These are phyloP conservation scores for Heliconius congener DNA, from an alignment of 1,140 invertebrate genomes.

Conservation along the genomic window DNA sequence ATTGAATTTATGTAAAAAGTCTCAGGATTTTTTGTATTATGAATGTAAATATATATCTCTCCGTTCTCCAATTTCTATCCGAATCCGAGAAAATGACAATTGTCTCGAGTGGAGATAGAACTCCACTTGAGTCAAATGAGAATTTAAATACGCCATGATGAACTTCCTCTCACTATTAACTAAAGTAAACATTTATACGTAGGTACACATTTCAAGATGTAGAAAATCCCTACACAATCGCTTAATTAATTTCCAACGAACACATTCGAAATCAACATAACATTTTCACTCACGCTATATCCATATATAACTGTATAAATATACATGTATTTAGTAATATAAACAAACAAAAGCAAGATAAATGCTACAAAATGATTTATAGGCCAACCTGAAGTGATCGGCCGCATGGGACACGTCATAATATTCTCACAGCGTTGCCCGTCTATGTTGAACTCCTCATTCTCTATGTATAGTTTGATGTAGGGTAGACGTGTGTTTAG, in stretches of 20 bases:
- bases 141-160: no score
- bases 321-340: not conserved
- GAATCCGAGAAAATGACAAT: no score
- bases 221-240: not conserved
- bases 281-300: not conserved
- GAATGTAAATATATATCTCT: no score
- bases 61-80: no score
- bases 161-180: no score
- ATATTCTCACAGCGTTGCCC: slow-evolving; percentile 96
- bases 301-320: not conserved
- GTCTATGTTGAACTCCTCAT: slow-evolving; percentile 96
- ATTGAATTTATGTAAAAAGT: no score
- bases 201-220: no score
- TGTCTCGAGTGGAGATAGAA: no score
- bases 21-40: no score
- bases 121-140: no score
- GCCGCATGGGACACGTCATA: slow-evolving; percentile 96
- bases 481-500: slow-evolving; percentile 93
- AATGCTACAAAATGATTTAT: slow-evolving; percentile 11
- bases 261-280: not conserved
- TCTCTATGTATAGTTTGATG: slow-evolving; percentile 95
- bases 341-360: slow-evolving; percentile 9
- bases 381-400: slow-evolving; percentile 87
- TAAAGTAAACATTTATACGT: no score
- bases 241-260: not conserved